Conservation (phyloP, 2,797 vertebrate genomes). For the Phoxinus dragarum region DNA sequence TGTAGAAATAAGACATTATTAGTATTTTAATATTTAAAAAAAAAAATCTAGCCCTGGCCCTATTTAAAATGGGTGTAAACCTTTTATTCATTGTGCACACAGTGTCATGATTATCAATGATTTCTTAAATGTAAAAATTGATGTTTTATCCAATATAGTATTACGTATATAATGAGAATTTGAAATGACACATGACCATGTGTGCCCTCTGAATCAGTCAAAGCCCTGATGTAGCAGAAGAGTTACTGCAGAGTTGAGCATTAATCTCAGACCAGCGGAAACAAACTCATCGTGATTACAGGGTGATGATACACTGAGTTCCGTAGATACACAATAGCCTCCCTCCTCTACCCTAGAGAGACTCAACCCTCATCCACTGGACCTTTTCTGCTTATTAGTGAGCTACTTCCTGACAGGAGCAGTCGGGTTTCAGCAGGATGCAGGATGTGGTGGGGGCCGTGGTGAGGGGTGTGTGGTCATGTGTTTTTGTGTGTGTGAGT, state of each 20-base stretch:
- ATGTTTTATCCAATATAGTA: not conserved
- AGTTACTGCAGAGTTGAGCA: constrained; percentile 6
- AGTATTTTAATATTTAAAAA: not conserved
- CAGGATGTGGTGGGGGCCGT: constrained; percentile 56
- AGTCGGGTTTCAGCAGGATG: constrained; percentile 47
- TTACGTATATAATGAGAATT: not conserved
- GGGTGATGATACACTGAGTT: constrained; percentile 29
- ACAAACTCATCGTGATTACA: constrained; percentile 34
- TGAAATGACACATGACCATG: not conserved
- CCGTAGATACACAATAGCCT: constrained; percentile 34
- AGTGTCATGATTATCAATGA: not conserved
- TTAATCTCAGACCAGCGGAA: constrained; percentile 15
- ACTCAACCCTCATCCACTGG: constrained; percentile 33
- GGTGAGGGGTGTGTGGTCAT: constrained; percentile 44
- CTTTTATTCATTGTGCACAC: not conserved
- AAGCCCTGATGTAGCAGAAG: not conserved
- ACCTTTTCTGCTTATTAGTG: constrained; percentile 53
- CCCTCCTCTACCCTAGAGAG: constrained; percentile 23
- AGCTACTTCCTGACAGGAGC: constrained; percentile 54
- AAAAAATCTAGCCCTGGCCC: not conserved
- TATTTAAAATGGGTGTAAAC: not conserved
- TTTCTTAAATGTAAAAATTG: not conserved
- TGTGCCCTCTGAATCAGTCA: constrained; percentile 8
- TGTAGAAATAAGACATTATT: not conserved
- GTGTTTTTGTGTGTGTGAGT: constrained; percentile 32